Evolutionary conservation across 2,888 invertebrate species (phyloP).

Genomic region (Diarsia rubi): DNA sequence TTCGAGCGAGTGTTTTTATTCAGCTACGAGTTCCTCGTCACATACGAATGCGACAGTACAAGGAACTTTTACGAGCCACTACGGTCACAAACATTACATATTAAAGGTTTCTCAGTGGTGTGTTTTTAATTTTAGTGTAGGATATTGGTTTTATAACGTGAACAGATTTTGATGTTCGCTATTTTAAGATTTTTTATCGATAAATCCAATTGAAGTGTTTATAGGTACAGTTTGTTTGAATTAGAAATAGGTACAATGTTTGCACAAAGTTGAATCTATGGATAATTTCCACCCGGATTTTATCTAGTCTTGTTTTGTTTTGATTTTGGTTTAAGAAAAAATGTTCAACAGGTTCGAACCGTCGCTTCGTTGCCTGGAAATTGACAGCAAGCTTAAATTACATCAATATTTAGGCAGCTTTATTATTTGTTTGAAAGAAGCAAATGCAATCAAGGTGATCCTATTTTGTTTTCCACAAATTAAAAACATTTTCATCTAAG

Average conservation of each 20-base stretch:
- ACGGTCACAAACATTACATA: too few species aligned
- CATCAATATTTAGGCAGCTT: slow-evolving; percentile 8
- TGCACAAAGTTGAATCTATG: slow-evolving; percentile 27
- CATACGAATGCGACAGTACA: too few species aligned
- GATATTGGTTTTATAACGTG: slow-evolving; percentile 43
- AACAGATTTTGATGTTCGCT: slow-evolving; percentile 39
- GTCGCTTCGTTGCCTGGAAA: slow-evolving; percentile 2
- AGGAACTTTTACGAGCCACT: too few species aligned
- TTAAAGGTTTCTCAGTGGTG: too few species aligned
- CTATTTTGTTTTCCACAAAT: background rate
- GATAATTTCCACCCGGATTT: slow-evolving; percentile 53
- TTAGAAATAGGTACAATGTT: slow-evolving; percentile 56
- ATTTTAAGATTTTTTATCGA: slow-evolving; percentile 57
- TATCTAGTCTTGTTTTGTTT: slow-evolving; percentile 39
- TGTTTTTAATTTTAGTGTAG: slow-evolving; percentile 30
- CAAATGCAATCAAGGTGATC: background rate
- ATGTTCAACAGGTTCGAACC: slow-evolving; percentile 17
- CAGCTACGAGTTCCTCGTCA: too few species aligned
- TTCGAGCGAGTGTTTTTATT: too few species aligned
- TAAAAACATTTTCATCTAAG: background rate
- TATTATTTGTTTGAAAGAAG: slow-evolving; percentile 1
- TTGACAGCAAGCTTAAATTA: background rate
- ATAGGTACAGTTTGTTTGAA: slow-evolving; percentile 35
- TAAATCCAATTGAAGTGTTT: slow-evolving; percentile 62
- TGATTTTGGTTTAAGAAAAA: slow-evolving; percentile 22